Percentiles rank a stretch among this genome's conserved stretches.
Conservation (phyloP, 2,113 vertebrate species). For the Engraulis encrasicolus region DNA sequence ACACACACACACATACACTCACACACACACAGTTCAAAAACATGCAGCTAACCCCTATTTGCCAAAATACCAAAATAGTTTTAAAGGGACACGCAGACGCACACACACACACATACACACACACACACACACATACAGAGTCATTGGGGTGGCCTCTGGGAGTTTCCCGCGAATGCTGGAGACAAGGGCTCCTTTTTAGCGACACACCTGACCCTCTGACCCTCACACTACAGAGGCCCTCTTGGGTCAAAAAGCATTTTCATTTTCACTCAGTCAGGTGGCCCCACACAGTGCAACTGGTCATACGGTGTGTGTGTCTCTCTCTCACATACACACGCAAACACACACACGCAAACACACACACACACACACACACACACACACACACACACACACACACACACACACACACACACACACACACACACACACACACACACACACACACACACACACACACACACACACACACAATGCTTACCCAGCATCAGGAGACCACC, state of each 20-base stretch:
- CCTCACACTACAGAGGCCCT: constrained; percentile 1
- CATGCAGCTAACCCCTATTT: too few relatives aligned
- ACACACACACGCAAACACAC: neutral
- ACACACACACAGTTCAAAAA: too few relatives aligned
- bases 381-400: neutral
- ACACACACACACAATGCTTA: neutral
- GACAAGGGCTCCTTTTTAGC: constrained; percentile 2
- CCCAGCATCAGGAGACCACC: neutral
- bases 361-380: neutral
- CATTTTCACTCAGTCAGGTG: constrained; percentile 1
- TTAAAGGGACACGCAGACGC: too few relatives aligned
- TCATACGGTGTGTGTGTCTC: too few relatives aligned
- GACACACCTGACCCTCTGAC: constrained; percentile 9
- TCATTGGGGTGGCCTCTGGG: neutral
- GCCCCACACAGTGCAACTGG: neutral
- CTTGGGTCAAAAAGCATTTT: constrained; percentile 3
- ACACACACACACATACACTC: neutral
- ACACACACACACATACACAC: neutral
- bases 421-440: neutral
- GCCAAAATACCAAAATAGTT: too few relatives aligned
- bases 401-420: neutral
- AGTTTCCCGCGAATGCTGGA: neutral
- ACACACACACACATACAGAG: neutral
- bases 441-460: neutral
- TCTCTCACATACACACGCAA: too few relatives aligned